These are phyloP conservation scores for Australoheros scitulus DNA, from an alignment of 2,113 vertebrate genomes.

Conservation along the genomic window DNA sequence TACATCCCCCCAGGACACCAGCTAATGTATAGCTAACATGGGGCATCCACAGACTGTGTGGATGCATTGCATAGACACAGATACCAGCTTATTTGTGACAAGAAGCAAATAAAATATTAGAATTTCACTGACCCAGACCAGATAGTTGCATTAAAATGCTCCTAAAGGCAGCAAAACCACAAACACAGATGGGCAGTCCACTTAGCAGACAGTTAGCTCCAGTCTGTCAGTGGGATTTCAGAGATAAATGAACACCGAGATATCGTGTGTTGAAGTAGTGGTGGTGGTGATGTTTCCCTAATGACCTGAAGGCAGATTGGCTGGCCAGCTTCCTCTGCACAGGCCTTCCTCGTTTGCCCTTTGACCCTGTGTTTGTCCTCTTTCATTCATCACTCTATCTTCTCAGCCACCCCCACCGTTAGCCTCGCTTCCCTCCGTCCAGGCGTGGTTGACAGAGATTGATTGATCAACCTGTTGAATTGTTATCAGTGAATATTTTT, in stretches of 20 bases:
- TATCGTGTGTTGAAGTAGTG: neutral
- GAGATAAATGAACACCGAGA: neutral
- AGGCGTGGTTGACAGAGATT: slow-evolving; percentile 69
- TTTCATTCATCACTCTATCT: slow-evolving; percentile 82
- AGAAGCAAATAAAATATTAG: neutral
- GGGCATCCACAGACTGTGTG: neutral
- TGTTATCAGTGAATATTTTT: slow-evolving; percentile 69
- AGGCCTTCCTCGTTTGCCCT: slow-evolving; percentile 73
- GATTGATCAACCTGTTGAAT: slow-evolving; percentile 80
- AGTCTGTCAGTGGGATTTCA: neutral
- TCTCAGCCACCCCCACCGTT: slow-evolving; percentile 62
- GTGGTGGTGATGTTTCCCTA: slow-evolving; percentile 19
- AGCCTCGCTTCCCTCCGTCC: slow-evolving; percentile 42
- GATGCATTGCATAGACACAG: neutral
- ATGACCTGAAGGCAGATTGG: slow-evolving; percentile 35
- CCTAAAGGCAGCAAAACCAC: neutral
- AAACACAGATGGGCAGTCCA: neutral
- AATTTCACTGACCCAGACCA: neutral
- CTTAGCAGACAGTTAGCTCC: neutral
- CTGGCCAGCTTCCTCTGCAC: slow-evolving; percentile 57
- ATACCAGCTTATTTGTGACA: neutral
- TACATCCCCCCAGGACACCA: too few species aligned
- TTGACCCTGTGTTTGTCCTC: slow-evolving; percentile 81
- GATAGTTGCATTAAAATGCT: neutral
- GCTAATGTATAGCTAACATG: neutral